Percentiles rank a stretch among this genome's conserved stretches.
Evolutionary conservation across 2,797 vertebrate species (phyloP).

Genomic region (Onychomys leucogaster): DNA sequence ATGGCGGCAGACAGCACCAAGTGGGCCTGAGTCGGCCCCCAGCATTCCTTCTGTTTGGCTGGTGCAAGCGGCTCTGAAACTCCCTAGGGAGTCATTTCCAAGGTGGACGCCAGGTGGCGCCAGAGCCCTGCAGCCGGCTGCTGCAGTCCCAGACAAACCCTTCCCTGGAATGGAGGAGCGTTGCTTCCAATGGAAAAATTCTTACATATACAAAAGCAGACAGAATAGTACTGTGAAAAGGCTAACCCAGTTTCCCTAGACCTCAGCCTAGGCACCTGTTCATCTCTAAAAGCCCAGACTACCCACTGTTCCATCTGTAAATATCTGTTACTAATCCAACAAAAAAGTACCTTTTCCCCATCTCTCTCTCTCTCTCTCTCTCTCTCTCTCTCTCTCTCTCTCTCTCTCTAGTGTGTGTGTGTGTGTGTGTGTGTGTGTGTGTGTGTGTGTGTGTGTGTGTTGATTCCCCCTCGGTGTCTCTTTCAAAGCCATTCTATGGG

Average conservation of each 20-base stretch:
- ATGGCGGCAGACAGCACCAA: not conserved
- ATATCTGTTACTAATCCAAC: not conserved
- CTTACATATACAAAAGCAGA: not conserved
- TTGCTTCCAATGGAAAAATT: not conserved
- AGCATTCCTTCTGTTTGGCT: not conserved
- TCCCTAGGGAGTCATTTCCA: not conserved
- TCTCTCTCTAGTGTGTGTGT: not conserved
- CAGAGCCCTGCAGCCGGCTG: constrained; percentile 44
- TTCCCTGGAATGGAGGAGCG: not conserved
- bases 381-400: too few relatives aligned
- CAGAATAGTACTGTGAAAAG: not conserved
- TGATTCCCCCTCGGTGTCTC: not conserved
- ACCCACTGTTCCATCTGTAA: not conserved
- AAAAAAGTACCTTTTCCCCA: not conserved
- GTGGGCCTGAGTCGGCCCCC: not conserved
- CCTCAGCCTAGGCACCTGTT: not conserved
- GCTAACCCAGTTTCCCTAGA: not conserved
- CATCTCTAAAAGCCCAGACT: not conserved
- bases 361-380: not conserved
- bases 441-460: not conserved
- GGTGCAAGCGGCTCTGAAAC: not conserved
- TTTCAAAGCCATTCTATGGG: not conserved
- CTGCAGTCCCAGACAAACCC: not conserved
- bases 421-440: not conserved
- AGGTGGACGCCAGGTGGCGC: constrained; percentile 7